Conservation (phyloP, 2,888 invertebrate genomes). For the Perizoma flavofasciatum region DNA sequence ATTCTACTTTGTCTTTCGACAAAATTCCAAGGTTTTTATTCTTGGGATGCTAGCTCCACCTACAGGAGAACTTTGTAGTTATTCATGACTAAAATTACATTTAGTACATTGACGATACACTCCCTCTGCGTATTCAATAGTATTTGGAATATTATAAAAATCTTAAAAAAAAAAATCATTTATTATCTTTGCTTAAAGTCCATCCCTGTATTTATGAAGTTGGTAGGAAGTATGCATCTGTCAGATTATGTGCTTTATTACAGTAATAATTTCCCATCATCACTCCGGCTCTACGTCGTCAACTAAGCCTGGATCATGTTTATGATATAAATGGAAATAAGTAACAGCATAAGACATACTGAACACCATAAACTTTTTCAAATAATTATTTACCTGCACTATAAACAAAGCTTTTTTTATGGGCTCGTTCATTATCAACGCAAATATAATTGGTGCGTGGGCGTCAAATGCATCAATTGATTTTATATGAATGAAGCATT, state of each 20-base stretch:
- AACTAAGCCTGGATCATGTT: background rate
- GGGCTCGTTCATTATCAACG: background rate
- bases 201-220: background rate
- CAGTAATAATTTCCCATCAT: conserved; percentile 9
- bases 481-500: conserved; percentile 13
- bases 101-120: no score
- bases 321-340: conserved; percentile 1
- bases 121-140: no score
- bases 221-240: background rate
- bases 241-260: conserved; percentile 2
- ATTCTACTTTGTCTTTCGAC: no score
- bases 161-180: no score
- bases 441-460: conserved; percentile 28
- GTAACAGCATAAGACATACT: no score
- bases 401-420: conserved; percentile 3
- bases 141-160: no score
- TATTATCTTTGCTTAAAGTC: background rate
- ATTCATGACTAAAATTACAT: no score
- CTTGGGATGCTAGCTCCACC: no score
- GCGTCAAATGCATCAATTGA: conserved; percentile 28
- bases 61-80: no score
- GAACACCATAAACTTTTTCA: no score
- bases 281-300: background rate
- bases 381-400: no score
- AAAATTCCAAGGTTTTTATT: no score